These are phyloP conservation scores for Yponomeuta sedellus DNA, from an alignment of 2,888 invertebrate genomes.

Conservation along the genomic window DNA sequence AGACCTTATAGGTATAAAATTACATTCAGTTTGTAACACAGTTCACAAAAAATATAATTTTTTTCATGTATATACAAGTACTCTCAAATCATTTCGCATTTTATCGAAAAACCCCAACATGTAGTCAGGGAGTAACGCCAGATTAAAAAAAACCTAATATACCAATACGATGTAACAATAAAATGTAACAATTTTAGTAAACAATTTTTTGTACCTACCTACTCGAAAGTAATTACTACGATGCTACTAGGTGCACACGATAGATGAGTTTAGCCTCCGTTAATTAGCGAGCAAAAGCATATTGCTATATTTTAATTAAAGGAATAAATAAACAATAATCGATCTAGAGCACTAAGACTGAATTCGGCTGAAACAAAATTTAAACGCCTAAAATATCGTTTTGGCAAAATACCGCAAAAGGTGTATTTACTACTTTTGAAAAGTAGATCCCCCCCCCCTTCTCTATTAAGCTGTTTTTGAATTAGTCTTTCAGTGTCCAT, in stretches of 20 bases:
- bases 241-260: slow-evolving; percentile 11
- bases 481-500: slow-evolving; percentile 36
- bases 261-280: slow-evolving; percentile 4
- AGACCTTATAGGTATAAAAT: slow-evolving; percentile 53
- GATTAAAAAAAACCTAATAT: neutral
- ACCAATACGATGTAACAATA: neutral
- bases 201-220: neutral
- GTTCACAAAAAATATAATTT: slow-evolving; percentile 1
- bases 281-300: neutral
- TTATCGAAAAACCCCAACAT: neutral
- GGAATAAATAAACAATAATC: slow-evolving; percentile 38
- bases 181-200: neutral
- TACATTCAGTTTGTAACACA: slow-evolving; percentile 43
- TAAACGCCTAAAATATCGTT: slow-evolving; percentile 18
- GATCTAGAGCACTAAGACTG: slow-evolving; percentile 72
- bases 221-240: neutral
- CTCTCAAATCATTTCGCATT: slow-evolving; percentile 1
- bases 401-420: slow-evolving; percentile 11
- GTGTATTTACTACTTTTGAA: slow-evolving; percentile 2
- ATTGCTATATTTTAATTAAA: slow-evolving; percentile 12
- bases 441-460: neutral
- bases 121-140: neutral
- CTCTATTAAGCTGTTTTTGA: neutral
- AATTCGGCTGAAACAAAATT: slow-evolving; percentile 49
- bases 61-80: neutral